Evolutionary conservation across 2,888 invertebrate species (phyloP).

Genomic region (Pristionchus arcanus): DNA sequence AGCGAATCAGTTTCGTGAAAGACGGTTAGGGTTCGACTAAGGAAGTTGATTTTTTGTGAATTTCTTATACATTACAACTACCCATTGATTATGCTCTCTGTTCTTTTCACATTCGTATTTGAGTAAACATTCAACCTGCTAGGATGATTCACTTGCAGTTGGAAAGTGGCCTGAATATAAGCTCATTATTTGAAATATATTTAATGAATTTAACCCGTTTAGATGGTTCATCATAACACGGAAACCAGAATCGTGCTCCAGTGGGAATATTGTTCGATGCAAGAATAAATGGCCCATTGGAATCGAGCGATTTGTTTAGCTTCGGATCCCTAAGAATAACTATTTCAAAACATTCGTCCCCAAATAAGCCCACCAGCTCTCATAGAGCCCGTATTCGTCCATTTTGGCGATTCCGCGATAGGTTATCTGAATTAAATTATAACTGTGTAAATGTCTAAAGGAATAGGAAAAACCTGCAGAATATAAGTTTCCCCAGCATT

Average conservation of each 20-base stretch:
- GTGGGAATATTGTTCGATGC: not conserved
- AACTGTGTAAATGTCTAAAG: too few species aligned
- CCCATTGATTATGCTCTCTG: not conserved
- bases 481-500: not conserved
- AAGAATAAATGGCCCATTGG: not conserved
- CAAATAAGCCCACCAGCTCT: not conserved
- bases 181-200: not conserved
- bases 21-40: not conserved
- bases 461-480: not conserved
- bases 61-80: not conserved
- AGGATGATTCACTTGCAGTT: not conserved
- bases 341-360: not conserved
- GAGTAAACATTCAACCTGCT: conserved; percentile 8
- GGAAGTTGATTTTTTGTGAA: too few species aligned
- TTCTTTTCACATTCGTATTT: not conserved
- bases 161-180: not conserved
- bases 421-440: not conserved
- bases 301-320: not conserved
- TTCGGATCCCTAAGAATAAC: not conserved
- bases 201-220: not conserved
- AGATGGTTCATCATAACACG: not conserved
- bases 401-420: not conserved
- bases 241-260: too few species aligned
- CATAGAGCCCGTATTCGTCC: conserved; percentile 1
- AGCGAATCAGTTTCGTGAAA: not conserved